A percentile compares a stretch with the other conserved stretches of the same genome.
phyloP scores from a whole-genome alignment of 1,140 invertebrate species.

The Apolygus lucorum region DNA sequence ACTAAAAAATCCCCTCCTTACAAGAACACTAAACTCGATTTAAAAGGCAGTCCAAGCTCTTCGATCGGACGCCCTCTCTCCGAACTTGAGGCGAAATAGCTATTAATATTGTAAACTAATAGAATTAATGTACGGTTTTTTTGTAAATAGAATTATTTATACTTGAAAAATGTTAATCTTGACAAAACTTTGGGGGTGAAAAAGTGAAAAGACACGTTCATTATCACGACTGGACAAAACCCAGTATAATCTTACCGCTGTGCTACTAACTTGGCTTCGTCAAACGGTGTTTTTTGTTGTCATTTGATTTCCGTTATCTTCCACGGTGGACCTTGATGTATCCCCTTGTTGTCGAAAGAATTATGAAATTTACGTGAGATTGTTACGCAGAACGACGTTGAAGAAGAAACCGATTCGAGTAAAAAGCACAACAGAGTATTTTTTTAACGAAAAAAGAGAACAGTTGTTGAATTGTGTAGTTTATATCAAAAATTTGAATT shows the following conservation, averaged over 20 bases:
- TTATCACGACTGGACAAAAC: slow-evolving; percentile 5
- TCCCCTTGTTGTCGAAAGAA: too few relatives aligned
- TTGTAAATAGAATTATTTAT: slow-evolving; percentile 10
- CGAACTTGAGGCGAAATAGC: neutral
- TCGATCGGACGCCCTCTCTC: neutral
- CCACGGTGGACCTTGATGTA: too few relatives aligned
- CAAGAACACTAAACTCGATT: neutral
- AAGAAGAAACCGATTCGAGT: too few relatives aligned
- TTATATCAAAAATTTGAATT: slow-evolving; percentile 4
- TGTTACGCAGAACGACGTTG: too few relatives aligned
- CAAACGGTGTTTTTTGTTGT: too few relatives aligned
- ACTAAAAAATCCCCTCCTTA: slow-evolving; percentile 14
- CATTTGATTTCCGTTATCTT: too few relatives aligned
- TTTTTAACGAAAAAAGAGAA: slow-evolving; percentile 16
- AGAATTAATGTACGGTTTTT: slow-evolving; percentile 7
- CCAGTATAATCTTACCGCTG: slow-evolving; percentile 8
- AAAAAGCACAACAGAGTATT: slow-evolving; percentile 11
- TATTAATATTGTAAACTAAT: slow-evolving; percentile 20
- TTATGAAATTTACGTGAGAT: too few relatives aligned
- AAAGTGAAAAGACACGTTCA: slow-evolving; percentile 4
- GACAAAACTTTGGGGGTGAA: neutral
- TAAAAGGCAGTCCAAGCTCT: neutral
- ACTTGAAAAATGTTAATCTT: slow-evolving; percentile 8
- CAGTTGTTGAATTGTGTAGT: slow-evolving; percentile 14
- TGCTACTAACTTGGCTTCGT: too few relatives aligned